Evolutionary conservation across 1,140 invertebrate genomes (phyloP).

Genomic region (Drosophila ironensis): DNA sequence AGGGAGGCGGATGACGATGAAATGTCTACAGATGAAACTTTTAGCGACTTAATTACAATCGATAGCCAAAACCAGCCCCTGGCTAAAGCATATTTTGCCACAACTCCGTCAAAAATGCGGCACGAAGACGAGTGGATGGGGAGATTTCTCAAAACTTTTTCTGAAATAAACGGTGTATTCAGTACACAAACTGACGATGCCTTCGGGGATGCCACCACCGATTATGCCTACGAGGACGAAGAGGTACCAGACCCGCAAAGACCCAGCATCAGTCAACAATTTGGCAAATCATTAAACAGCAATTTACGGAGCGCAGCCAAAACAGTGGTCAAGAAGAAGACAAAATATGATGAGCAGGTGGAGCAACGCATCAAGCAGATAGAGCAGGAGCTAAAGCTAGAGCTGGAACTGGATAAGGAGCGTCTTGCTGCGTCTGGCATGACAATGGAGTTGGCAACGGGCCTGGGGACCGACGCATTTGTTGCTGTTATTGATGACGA

Average conservation of each 20-base stretch:
- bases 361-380: not conserved
- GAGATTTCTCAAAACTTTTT: constrained; percentile 64
- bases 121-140: constrained; percentile 21
- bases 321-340: constrained; percentile 39
- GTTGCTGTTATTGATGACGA: constrained; percentile 74
- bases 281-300: constrained; percentile 80
- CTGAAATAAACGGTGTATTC: constrained; percentile 61
- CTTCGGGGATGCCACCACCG: constrained; percentile 30
- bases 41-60: constrained; percentile 78
- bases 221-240: constrained; percentile 60
- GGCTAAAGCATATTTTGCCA: constrained; percentile 11
- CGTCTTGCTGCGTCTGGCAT: constrained; percentile 11
- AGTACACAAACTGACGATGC: constrained; percentile 16
- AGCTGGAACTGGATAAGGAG: constrained; percentile 1
- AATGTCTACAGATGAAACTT: constrained; percentile 51
- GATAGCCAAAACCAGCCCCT: constrained; percentile 31
- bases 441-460: constrained; percentile 20
- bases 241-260: not conserved
- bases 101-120: not conserved
- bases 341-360: constrained; percentile 22
- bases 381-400: not conserved
- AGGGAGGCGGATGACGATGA: constrained; percentile 15
- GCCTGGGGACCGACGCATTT: constrained; percentile 47
- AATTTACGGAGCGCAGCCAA: constrained; percentile 72
- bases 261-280: constrained; percentile 54